Evolutionary conservation across 2,888 invertebrate species (phyloP).

Genomic region (Lacanobia oleracea): DNA sequence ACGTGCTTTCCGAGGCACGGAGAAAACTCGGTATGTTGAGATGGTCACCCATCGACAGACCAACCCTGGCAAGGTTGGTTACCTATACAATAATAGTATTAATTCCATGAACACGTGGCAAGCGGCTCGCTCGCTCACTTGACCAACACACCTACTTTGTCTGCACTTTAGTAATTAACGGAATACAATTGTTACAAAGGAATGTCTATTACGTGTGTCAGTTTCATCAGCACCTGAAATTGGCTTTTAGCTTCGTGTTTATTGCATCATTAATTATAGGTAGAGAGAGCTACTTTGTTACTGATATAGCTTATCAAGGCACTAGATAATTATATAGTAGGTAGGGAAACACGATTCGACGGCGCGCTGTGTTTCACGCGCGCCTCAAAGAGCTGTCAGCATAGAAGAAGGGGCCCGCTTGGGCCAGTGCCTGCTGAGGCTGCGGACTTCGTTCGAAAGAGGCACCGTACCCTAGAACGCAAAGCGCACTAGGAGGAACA

Average conservation of each 20-base stretch:
- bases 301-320: slow-evolving; percentile 1
- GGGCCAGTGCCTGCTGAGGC: too few species aligned
- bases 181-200: slow-evolving; percentile 53
- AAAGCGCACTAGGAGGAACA: too few species aligned
- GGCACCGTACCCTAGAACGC: too few species aligned
- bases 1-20: too few species aligned
- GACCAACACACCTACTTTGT: slow-evolving; percentile 36
- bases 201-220: slow-evolving; percentile 46
- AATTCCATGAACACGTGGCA: slow-evolving; percentile 22
- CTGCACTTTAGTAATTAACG: slow-evolving; percentile 58
- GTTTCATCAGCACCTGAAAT: slow-evolving; percentile 22
- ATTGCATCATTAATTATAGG: slow-evolving; percentile 34
- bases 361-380: too few species aligned
- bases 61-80: too few species aligned
- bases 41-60: too few species aligned
- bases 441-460: too few species aligned
- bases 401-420: too few species aligned
- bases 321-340: not conserved
- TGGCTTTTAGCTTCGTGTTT: slow-evolving; percentile 31
- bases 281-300: slow-evolving; percentile 35
- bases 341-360: too few species aligned
- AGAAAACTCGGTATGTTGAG: too few species aligned
- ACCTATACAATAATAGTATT: not conserved
- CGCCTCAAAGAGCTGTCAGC: too few species aligned
- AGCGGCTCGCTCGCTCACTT: slow-evolving; percentile 32